These are phyloP conservation scores for Poeciliopsis occidentalis DNA, from an alignment of 2,113 vertebrate species.

Conservation along the genomic window DNA sequence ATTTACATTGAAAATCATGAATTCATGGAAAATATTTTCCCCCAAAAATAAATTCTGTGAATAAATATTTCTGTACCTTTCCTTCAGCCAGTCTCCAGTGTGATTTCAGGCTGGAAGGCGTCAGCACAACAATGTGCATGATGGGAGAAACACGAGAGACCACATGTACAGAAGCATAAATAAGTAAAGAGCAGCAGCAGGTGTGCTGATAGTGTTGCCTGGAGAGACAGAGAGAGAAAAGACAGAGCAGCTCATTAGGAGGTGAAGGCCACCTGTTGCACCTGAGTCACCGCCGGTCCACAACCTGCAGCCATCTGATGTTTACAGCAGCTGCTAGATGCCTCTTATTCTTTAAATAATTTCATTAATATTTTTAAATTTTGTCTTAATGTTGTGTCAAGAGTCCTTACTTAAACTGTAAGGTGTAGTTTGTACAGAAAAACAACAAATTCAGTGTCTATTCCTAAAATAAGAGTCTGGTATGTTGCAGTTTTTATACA, in stretches of 20 bases:
- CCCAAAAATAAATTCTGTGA: not conserved
- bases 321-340: conserved; percentile 27
- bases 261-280: conserved; percentile 77
- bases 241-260: conserved; percentile 73
- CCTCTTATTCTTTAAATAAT: conserved; percentile 10
- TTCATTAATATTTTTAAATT: too few species aligned
- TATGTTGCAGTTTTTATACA: not conserved
- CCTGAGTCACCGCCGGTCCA: conserved; percentile 51
- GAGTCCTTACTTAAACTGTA: not conserved
- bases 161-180: conserved; percentile 71
- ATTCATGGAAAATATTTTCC: not conserved
- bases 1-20: too few species aligned
- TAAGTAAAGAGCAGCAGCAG: conserved; percentile 79
- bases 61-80: not conserved
- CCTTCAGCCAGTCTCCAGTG: not conserved
- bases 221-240: conserved; percentile 46
- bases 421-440: too few species aligned
- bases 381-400: not conserved
- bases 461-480: too few species aligned
- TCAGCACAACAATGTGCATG: conserved; percentile 52
- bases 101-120: conserved; percentile 38
- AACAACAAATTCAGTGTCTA: too few species aligned
- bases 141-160: conserved; percentile 71
- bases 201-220: conserved; percentile 76
- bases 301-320: conserved; percentile 37